A percentile compares a stretch with the other conserved stretches of the same genome.
Conservation (phyloP, 2,113 vertebrate species). For the Forbesichthys agassizii region DNA sequence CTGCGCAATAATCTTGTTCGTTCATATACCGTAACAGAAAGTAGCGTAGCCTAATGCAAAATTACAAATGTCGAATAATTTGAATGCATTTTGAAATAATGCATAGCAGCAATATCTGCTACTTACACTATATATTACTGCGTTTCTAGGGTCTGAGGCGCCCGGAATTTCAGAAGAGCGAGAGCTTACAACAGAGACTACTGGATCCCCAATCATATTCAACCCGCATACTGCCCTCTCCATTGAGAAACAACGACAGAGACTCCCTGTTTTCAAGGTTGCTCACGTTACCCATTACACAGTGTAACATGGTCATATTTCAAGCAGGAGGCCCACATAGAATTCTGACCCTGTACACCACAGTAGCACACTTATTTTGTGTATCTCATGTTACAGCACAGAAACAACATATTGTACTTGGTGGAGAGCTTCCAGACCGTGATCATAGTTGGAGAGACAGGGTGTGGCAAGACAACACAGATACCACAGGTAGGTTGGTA, state of each 20-base stretch:
- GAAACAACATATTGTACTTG: constrained; percentile 96
- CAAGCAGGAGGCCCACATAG: neutral
- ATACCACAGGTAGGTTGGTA: constrained; percentile 93
- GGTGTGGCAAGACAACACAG: constrained; percentile 96
- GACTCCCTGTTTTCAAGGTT: constrained; percentile 97
- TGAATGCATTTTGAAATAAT: neutral
- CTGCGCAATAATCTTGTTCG: neutral
- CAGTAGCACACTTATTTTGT: too few species aligned
- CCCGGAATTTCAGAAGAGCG: constrained; percentile 92
- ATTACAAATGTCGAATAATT: neutral
- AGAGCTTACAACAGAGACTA: constrained; percentile 85
- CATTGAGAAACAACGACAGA: constrained; percentile 96
- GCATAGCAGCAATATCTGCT: neutral
- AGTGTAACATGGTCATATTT: neutral
- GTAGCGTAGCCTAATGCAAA: neutral
- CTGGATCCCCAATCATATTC: constrained; percentile 83
- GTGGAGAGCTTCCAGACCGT: constrained; percentile 95
- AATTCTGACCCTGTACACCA: neutral
- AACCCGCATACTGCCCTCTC: constrained; percentile 92
- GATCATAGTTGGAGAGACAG: constrained; percentile 96
- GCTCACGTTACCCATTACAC: neutral
- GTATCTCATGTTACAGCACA: constrained; percentile 80
- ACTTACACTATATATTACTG: constrained; percentile 18
- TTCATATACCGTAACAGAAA: neutral
- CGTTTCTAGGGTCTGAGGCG: constrained; percentile 83